Evolutionary conservation across 2,113 vertebrate genomes (phyloP).

Genomic region (Indicator indicator): DNA sequence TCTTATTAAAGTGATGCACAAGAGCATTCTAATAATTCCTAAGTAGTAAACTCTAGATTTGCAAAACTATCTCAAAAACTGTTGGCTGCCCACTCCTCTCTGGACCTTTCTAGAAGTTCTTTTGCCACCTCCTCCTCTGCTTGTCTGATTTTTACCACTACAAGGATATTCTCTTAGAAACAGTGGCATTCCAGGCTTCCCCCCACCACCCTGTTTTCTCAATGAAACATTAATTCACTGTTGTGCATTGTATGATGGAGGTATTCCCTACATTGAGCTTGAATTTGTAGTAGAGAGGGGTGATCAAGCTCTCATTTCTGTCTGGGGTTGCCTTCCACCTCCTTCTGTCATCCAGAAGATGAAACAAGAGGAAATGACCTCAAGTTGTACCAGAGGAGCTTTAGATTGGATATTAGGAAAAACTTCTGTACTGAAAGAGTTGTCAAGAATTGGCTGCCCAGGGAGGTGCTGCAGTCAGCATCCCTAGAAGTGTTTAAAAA

Average conservation of each 20-base stretch:
- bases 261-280: background rate
- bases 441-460: too few species aligned
- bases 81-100: background rate
- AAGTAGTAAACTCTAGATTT: background rate
- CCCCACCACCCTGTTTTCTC: background rate
- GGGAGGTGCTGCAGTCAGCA: too few species aligned
- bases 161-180: background rate
- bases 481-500: too few species aligned
- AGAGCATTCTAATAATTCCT: background rate
- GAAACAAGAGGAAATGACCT: too few species aligned
- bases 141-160: background rate
- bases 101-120: background rate
- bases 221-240: fast-evolving
- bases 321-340: background rate
- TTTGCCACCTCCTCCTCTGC: background rate
- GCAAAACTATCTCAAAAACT: background rate
- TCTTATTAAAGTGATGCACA: slow-evolving; percentile 7
- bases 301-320: background rate
- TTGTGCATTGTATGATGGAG: background rate
- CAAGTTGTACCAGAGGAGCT: too few species aligned
- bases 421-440: too few species aligned
- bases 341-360: background rate
- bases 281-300: background rate
- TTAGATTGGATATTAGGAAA: too few species aligned
- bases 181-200: fast-evolving